Evolutionary conservation across 2,888 invertebrate species (phyloP).

Genomic region (Proisotoma minuta): DNA sequence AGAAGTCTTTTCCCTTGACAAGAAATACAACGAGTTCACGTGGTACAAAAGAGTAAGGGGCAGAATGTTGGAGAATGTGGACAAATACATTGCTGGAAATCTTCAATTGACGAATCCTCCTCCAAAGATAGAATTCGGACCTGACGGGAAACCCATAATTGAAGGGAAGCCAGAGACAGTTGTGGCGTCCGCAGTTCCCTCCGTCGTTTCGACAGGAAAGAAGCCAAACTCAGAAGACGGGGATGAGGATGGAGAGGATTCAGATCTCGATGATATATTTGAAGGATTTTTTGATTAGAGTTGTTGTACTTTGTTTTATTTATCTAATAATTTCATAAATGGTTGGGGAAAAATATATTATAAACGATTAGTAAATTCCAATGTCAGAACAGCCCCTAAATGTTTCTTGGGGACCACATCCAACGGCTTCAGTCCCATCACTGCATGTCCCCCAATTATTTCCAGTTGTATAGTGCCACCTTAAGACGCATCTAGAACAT

Average conservation of each 20-base stretch:
- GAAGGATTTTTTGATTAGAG: background rate
- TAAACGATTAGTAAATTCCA: slow-evolving; percentile 14
- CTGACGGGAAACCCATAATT: slow-evolving; percentile 20
- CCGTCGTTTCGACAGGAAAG: background rate
- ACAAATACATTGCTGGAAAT: slow-evolving; percentile 31
- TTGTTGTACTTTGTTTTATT: background rate
- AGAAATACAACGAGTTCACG: slow-evolving; percentile 23
- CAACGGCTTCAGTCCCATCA: slow-evolving; percentile 20
- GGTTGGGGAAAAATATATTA: background rate
- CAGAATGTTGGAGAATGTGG: slow-evolving; percentile 23
- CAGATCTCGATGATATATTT: slow-evolving; percentile 3
- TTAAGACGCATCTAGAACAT: slow-evolving; percentile 23
- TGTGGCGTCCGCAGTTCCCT: background rate
- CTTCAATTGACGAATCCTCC: slow-evolving; percentile 7
- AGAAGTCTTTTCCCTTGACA: slow-evolving; percentile 30
- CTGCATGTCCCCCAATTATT: slow-evolving; percentile 23
- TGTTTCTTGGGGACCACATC: slow-evolving; percentile 36
- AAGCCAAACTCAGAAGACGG: background rate
- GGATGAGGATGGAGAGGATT: background rate
- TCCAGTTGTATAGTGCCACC: slow-evolving; percentile 25
- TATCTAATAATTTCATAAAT: background rate
- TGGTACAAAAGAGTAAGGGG: slow-evolving; percentile 29
- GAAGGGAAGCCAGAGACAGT: slow-evolving; percentile 12
- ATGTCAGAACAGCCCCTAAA: slow-evolving; percentile 34
- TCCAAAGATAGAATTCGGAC: slow-evolving; percentile 21